Percentiles rank a stretch among this genome's conserved stretches.
These are phyloP conservation scores for Scaptomyza graminum DNA, from an alignment of 1,140 invertebrate species.

Conservation along the genomic window DNA sequence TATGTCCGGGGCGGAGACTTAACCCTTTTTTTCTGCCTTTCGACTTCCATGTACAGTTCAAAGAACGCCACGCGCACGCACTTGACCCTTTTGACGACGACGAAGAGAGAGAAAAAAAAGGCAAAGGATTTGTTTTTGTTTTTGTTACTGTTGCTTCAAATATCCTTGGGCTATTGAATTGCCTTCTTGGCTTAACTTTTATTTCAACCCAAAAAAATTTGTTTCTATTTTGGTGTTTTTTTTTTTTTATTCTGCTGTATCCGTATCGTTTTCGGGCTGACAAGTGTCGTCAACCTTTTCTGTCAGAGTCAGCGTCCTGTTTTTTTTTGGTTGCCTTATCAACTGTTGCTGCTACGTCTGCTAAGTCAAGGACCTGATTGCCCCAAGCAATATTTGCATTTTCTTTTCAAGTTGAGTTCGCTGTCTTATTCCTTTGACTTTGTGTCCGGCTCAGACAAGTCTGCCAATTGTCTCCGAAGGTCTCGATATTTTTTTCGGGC, in stretches of 20 bases:
- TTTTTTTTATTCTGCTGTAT: conserved; percentile 1
- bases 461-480: conserved; percentile 22
- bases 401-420: conserved; percentile 15
- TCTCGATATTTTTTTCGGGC: background rate
- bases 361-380: conserved; percentile 33
- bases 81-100: conserved; percentile 63
- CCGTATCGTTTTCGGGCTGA: conserved; percentile 23
- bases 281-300: conserved; percentile 44
- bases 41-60: conserved; percentile 5
- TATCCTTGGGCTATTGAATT: conserved; percentile 60
- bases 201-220: conserved; percentile 28
- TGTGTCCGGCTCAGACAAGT: conserved; percentile 35
- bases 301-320: conserved; percentile 38
- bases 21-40: conserved; percentile 55
- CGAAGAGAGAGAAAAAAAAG: background rate
- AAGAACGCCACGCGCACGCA: conserved; percentile 62
- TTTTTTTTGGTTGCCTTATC: conserved; percentile 22
- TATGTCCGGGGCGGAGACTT: conserved; percentile 43
- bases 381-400: conserved; percentile 41
- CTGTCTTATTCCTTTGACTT: background rate
- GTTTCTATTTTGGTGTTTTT: background rate
- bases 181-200: conserved; percentile 38
- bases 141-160: conserved; percentile 24
- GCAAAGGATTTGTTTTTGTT: conserved; percentile 7
- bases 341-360: conserved; percentile 39